phyloP scores from a whole-genome alignment of 2,888 invertebrate genomes.

The Odontomyia ornata region DNA sequence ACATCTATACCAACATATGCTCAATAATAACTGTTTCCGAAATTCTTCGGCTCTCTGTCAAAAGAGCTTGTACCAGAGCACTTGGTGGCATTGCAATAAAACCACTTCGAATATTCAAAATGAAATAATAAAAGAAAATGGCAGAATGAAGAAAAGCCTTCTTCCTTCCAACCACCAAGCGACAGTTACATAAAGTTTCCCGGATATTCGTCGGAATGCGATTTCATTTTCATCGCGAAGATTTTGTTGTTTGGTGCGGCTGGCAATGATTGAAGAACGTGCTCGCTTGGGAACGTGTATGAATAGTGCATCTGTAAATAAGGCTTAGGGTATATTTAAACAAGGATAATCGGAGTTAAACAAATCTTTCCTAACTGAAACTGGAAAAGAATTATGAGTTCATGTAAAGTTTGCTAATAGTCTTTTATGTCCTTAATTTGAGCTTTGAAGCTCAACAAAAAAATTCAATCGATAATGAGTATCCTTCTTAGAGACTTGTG shows the following conservation, averaged over 20 bases:
- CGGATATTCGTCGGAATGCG: neutral
- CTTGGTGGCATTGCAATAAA: constrained; percentile 32
- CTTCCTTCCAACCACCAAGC: neutral
- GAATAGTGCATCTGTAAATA: neutral
- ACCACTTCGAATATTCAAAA: constrained; percentile 26
- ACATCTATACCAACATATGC: constrained; percentile 4
- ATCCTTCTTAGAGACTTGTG: too few species aligned
- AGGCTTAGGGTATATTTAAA: neutral
- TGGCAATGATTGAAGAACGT: neutral
- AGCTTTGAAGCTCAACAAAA: too few species aligned
- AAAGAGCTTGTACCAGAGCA: constrained; percentile 7
- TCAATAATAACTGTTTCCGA: constrained; percentile 23
- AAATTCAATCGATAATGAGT: too few species aligned
- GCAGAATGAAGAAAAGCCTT: constrained; percentile 20
- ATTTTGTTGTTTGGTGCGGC: constrained; percentile 1
- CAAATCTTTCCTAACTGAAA: neutral
- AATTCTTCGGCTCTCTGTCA: neutral
- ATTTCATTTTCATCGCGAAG: constrained; percentile 13
- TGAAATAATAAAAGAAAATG: constrained; percentile 37
- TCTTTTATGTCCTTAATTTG: too few species aligned
- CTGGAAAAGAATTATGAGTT: neutral
- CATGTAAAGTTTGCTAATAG: too few species aligned
- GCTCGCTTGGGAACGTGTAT: neutral
- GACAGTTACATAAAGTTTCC: neutral
- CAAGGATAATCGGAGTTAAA: neutral